Evolutionary conservation across 2,888 invertebrate species (phyloP).

Genomic region (Scrobipalpa atriplicella): DNA sequence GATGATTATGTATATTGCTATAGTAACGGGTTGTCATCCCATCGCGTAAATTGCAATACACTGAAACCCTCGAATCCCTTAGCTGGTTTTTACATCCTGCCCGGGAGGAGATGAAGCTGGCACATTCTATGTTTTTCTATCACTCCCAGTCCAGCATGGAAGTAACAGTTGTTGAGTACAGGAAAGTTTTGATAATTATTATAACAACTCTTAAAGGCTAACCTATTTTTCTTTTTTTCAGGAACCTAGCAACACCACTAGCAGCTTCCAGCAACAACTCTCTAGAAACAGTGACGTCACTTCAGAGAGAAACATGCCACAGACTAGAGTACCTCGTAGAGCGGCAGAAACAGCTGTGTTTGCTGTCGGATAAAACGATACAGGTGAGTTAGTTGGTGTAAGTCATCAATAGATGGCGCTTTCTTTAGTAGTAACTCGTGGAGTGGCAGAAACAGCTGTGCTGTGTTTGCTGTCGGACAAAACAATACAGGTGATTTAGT

Average conservation of each 20-base stretch:
- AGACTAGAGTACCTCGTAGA: constrained; percentile 87
- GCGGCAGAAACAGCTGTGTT: constrained; percentile 89
- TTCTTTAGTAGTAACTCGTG: constrained; percentile 71
- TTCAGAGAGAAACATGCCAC: constrained; percentile 87
- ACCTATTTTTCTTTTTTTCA: constrained; percentile 46
- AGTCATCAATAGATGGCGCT: not conserved
- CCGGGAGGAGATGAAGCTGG: no score
- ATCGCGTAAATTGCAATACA: no score
- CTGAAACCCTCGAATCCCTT: no score
- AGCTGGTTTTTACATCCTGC: no score
- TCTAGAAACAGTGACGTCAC: constrained; percentile 57
- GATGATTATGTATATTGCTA: no score
- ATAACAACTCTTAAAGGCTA: not conserved
- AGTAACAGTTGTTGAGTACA: no score
- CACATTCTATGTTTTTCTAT: no score
- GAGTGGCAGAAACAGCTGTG: constrained; percentile 86
- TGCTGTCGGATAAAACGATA: constrained; percentile 87
- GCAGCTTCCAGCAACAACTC: constrained; percentile 58
- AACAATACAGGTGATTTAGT: constrained; percentile 83
- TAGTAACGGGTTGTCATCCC: no score
- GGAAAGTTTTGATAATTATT: no score
- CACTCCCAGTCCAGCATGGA: no score
- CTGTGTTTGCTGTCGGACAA: constrained; percentile 88
- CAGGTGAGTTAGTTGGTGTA: constrained; percentile 71
- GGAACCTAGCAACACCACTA: constrained; percentile 70